These are phyloP conservation scores for Sandelia bainsii DNA, from an alignment of 2,797 vertebrate species.

Conservation along the genomic window DNA sequence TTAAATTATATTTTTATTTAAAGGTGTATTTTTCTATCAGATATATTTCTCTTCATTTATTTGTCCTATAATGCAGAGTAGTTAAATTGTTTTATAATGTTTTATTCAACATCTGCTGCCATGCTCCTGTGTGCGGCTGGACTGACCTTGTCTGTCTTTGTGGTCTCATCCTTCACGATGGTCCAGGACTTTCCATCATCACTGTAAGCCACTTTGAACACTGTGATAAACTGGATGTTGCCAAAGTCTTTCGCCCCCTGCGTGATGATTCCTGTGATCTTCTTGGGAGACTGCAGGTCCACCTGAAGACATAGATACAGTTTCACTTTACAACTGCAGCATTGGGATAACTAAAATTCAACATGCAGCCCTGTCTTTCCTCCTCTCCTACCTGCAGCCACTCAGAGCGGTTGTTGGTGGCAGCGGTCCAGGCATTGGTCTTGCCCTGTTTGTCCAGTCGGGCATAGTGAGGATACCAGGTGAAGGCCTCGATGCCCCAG, in stretches of 20 bases:
- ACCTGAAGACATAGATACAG: constrained; percentile 81
- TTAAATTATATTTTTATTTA: too few relatives aligned
- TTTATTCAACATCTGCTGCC: neutral
- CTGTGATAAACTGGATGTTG: constrained; percentile 90
- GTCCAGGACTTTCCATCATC: constrained; percentile 87
- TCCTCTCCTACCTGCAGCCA: constrained; percentile 92
- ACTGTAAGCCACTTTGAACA: constrained; percentile 93
- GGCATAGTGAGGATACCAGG: constrained; percentile 91
- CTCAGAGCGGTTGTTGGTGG: constrained; percentile 82
- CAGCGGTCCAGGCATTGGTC: constrained; percentile 94
- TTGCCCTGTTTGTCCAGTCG: constrained; percentile 96
- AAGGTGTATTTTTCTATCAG: neutral
- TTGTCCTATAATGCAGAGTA: neutral
- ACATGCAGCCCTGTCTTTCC: neutral
- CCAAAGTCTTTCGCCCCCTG: constrained; percentile 98
- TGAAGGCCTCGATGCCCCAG: constrained; percentile 92
- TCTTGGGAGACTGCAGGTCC: constrained; percentile 87
- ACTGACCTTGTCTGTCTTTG: constrained; percentile 87
- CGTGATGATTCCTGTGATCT: constrained; percentile 91
- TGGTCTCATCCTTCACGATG: constrained; percentile 83
- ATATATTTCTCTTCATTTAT: neutral
- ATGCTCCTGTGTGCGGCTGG: neutral
- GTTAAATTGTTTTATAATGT: neutral
- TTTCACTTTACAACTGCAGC: neutral
- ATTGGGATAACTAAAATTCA: neutral